Evolutionary conservation across 2,888 invertebrate genomes (phyloP).

Genomic region (Sisyra nigra): DNA sequence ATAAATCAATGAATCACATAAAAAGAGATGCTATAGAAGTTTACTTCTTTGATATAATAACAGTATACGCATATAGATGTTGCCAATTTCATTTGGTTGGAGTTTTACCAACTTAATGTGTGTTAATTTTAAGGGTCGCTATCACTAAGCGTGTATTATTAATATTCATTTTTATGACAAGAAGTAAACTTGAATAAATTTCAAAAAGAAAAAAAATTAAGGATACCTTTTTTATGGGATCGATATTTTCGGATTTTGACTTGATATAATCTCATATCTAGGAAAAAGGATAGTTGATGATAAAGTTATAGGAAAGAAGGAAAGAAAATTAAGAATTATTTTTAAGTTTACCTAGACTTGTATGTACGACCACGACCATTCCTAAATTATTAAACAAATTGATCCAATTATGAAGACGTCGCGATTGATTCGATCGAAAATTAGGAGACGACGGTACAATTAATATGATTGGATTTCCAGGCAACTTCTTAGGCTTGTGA

Average conservation of each 20-base stretch:
- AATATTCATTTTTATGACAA: not conserved
- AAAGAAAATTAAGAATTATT: not conserved
- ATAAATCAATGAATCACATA: not conserved
- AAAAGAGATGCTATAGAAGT: not conserved
- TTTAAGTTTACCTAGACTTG: slow-evolving; percentile 30
- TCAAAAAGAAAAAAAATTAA: not conserved
- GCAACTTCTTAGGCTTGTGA: slow-evolving; percentile 51
- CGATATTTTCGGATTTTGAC: slow-evolving; percentile 2
- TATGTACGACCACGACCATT: slow-evolving; percentile 44
- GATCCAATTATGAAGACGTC: slow-evolving; percentile 53
- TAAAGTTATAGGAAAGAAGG: not conserved
- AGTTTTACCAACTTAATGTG: too few species aligned
- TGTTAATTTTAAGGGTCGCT: too few species aligned
- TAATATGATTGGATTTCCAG: slow-evolving; percentile 50
- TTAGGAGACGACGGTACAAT: slow-evolving; percentile 40
- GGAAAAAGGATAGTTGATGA: slow-evolving; percentile 9
- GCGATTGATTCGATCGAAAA: slow-evolving; percentile 26
- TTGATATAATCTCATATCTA: not conserved
- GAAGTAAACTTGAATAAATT: too few species aligned
- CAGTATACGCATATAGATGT: not conserved
- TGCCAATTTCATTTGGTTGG: too few species aligned
- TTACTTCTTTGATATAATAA: not conserved
- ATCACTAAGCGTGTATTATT: too few species aligned
- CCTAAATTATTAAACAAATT: slow-evolving; percentile 47
- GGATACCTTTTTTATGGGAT: slow-evolving; percentile 5